A percentile compares a stretch with the other conserved stretches of the same genome.
Evolutionary conservation across 2,113 vertebrate species (phyloP).

Genomic region (Leucoraja erinaceus): DNA sequence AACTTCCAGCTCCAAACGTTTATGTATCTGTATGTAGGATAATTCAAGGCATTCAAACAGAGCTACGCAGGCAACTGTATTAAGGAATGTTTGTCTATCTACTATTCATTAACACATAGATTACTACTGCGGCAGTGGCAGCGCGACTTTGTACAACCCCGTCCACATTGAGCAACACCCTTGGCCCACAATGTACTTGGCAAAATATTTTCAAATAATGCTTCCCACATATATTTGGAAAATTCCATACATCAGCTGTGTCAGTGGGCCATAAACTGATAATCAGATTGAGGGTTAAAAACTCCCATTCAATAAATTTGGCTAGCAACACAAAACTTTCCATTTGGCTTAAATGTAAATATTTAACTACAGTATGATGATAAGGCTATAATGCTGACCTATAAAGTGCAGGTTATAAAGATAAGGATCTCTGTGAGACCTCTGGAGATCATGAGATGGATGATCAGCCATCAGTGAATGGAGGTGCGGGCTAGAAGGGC

Average conservation of each 20-base stretch:
- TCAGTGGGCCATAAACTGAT: not conserved
- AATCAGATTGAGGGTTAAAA: not conserved
- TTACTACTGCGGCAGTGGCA: not conserved
- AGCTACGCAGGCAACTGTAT: not conserved
- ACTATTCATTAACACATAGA: not conserved
- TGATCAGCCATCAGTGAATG: not conserved
- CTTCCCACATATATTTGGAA: not conserved
- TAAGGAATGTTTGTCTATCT: not conserved
- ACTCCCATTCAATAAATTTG: not conserved
- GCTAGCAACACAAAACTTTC: not conserved
- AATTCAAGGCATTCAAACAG: not conserved
- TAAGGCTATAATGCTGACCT: not conserved
- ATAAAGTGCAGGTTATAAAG: not conserved
- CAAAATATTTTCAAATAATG: not conserved
- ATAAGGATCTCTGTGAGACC: not conserved
- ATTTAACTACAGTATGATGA: not conserved
- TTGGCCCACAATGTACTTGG: not conserved
- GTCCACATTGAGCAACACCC: not conserved
- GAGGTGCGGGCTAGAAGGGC: too few species aligned
- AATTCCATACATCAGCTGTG: not conserved
- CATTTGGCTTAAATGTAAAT: not conserved
- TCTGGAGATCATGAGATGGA: not conserved
- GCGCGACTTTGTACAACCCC: not conserved
- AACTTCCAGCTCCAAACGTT: not conserved
- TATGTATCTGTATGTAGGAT: not conserved